Evolutionary conservation across 1,140 invertebrate genomes (phyloP), one percentile per base, ranked within the genome.

Genomic region (Hypothenemus hampei): DNA sequence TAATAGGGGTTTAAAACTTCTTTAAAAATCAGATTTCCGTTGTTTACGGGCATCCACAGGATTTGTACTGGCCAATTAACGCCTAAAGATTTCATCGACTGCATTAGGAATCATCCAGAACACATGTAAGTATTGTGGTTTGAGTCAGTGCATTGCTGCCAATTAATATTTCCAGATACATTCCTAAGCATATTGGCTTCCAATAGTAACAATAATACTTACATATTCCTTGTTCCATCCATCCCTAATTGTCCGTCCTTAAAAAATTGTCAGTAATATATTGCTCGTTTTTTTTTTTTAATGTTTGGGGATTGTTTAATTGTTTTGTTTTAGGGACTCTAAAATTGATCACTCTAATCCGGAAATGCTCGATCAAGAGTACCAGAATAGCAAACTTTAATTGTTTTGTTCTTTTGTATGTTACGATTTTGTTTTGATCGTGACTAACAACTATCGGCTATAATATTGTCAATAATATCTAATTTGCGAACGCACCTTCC

Each of bases 71-170:
- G 86, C 55, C 81, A 94, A 69, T 73, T 96, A 63, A 81, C 82
- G 60, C 81, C 92, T 2, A 72, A 76, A 49, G 82, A 91, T 63
- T 81, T 98, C 71, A 91, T 98, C 63, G 84, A 95, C 66, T 91
- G 86, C 73, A 88, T 98, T 71, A 84, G 91, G 66, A 85, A 85
- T 67, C 94, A 98, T 75, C 95, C 95, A n/a, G 93, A 93, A 76
- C 92, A 97, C 80, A 92, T 91, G 91, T 93, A 91, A 89, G 84
- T 50, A 13, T 31, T 2, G 3, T 3, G 13, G 13, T 13, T 31
- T 31, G 10, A 11, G 3, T 8, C 13, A 31, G 26, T 19, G 11
- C 18, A 8, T 13, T 39, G 8, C 36, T 13, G 36, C 11, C 21
- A 21, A 40, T 50, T 40, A 13, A 60, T 16, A 58, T 60, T 65